Base-by-base conservation (phyloP, 2,888 invertebrate genomes). In the Lepidocyrtoides sp. region DNA sequence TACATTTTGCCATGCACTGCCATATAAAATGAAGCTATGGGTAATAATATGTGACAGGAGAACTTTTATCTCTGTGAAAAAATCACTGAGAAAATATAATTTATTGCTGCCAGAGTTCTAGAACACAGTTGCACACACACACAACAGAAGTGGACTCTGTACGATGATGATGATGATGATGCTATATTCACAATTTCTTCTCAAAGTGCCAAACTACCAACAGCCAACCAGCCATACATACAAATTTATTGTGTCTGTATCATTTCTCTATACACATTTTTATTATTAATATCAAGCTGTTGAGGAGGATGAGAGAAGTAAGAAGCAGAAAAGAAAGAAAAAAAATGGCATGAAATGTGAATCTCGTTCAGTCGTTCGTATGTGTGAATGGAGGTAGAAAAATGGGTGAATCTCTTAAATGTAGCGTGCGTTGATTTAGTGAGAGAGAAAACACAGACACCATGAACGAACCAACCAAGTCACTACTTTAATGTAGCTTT, bases 371-470 rank as follows among this genome's bases (percentile, higher is more conserved):
- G 85, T 85, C 85, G 54, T 60, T 75, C 51, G 63, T 89, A 54
- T 91, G 91, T 81, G 85, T 86, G 91, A 85, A 77, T 54, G 84
- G 84, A 90, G 90, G 90, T 85, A 90, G 79, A 85, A 79, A 85
- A 90, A 82, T 77, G 79, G 79, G 84, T 26, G 90, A 91, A 90
- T 90, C 90, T 81, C 85, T 90, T 90, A 90, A 90, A 90, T 90
- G 90, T 90, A 90, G 90, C 90, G 90, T 90, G 90, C 90, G 85
- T 90, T 90, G 90, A 90, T 90, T 90, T 90, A 90, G 36, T 85
- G 85, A 81, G 63, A 69, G 57, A 63, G 79, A 79, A 63, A 63
- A 63, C 82, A 82, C 63, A 82, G 82, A 77, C 86, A 77, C 86
- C 75, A 69, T 79, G 57, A 79, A 36, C 63, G 44, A 63, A 60